phyloP scores from a whole-genome alignment of 2,797 vertebrate species.

The Sebastes jordani region DNA sequence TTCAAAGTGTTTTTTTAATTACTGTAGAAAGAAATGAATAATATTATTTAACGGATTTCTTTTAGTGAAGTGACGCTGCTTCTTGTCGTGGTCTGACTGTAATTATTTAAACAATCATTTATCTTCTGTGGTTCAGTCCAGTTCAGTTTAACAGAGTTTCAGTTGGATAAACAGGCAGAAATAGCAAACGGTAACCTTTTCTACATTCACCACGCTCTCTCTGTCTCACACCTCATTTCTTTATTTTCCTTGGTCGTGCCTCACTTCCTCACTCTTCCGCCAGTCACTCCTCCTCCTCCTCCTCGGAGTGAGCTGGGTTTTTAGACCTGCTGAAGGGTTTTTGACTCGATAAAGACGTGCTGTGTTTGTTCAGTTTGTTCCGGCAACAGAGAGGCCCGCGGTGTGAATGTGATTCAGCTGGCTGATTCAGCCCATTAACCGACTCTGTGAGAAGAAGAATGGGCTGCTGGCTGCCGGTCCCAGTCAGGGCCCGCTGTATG shows the following conservation, averaged over 20 bases:
- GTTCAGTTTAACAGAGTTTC: neutral
- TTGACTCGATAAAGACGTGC: constrained; percentile 59
- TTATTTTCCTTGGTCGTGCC: constrained; percentile 9
- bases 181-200: constrained; percentile 23
- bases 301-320: constrained; percentile 20
- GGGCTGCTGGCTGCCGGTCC: constrained; percentile 49
- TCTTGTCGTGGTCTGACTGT: neutral
- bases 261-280: constrained; percentile 29
- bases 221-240: constrained; percentile 5
- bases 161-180: constrained; percentile 14
- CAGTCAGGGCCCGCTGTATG: constrained; percentile 37
- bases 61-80: no score
- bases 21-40: no score
- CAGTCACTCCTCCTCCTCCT: constrained; percentile 3
- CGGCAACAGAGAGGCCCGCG: constrained; percentile 50
- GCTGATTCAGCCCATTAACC: constrained; percentile 58
- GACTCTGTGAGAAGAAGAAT: constrained; percentile 60
- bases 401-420: constrained; percentile 65
- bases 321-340: constrained; percentile 42
- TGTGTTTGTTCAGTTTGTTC: constrained; percentile 67
- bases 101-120: constrained; percentile 16
- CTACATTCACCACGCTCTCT: constrained; percentile 18
- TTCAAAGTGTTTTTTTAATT: no score
- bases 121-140: neutral
- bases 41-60: no score